phyloP scores from a whole-genome alignment of 1,140 invertebrate species.

The Thalassaphorura encarpata region DNA sequence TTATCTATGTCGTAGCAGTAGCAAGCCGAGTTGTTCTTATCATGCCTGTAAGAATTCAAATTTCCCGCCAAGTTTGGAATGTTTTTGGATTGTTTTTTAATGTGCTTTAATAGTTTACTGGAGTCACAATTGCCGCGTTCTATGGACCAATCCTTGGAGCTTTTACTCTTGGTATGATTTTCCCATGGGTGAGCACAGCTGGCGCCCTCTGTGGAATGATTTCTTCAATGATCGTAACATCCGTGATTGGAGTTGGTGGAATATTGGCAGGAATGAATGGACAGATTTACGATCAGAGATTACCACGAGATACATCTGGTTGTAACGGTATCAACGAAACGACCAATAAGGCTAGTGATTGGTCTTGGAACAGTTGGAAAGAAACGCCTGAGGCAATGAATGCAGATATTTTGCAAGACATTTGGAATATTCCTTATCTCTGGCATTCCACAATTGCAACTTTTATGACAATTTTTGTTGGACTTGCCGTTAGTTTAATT shows the following conservation, averaged over 20 bases:
- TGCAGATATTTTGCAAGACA: not conserved
- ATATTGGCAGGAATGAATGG: not conserved
- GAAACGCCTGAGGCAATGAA: not conserved
- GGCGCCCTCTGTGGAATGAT: not conserved
- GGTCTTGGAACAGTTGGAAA: not conserved
- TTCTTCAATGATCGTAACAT: not conserved
- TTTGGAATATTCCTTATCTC: not conserved
- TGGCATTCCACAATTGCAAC: not conserved
- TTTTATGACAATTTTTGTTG: not conserved
- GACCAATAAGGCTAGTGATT: not conserved
- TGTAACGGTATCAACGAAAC: not conserved
- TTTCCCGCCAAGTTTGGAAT: not conserved
- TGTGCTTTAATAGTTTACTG: not conserved
- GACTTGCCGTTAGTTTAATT: not conserved
- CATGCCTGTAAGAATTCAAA: not conserved
- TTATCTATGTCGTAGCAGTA: constrained; percentile 14
- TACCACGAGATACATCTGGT: not conserved
- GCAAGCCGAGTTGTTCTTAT: not conserved
- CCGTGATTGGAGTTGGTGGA: not conserved
- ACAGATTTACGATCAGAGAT: not conserved
- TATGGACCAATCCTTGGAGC: not conserved
- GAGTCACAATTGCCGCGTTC: not conserved
- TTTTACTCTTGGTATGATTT: not conserved
- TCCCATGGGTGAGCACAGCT: not conserved
- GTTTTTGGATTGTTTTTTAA: not conserved